phyloP scores from a whole-genome alignment of 2,888 invertebrate species.

The Cryptocephalus moraei region DNA sequence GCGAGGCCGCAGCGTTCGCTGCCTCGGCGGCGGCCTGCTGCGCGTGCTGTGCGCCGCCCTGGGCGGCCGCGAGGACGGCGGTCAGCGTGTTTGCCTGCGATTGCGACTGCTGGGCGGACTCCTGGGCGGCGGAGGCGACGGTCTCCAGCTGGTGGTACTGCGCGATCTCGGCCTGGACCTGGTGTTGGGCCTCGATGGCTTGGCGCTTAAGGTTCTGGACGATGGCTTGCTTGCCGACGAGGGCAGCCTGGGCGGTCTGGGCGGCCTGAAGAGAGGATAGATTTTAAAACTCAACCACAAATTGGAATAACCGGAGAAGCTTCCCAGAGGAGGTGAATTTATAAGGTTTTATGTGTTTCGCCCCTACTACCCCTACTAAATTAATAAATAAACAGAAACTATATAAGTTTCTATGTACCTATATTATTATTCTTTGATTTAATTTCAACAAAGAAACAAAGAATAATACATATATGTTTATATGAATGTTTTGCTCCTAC shows the following conservation, averaged over 20 bases:
- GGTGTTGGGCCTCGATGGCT: conserved; percentile 53
- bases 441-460: too few relatives aligned
- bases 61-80: conserved; percentile 46
- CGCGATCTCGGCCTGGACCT: conserved; percentile 53
- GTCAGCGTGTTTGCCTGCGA: conserved; percentile 53
- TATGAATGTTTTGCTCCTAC: too few relatives aligned
- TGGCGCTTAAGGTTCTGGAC: conserved; percentile 52
- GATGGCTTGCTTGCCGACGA: conserved; percentile 47
- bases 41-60: conserved; percentile 16
- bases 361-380: too few relatives aligned
- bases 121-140: conserved; percentile 54
- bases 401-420: too few relatives aligned
- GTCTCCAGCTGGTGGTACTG: conserved; percentile 61
- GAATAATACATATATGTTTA: too few relatives aligned
- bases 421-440: too few relatives aligned
- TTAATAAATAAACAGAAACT: too few relatives aligned
- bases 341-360: too few relatives aligned
- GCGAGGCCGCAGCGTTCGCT: conserved; percentile 16
- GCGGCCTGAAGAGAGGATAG: conserved; percentile 41
- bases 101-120: conserved; percentile 59
- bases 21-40: conserved; percentile 16
- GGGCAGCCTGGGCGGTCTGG: conserved; percentile 50
- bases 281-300: too few relatives aligned
- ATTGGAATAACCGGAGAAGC: too few relatives aligned
- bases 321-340: too few relatives aligned